Conservation (phyloP, 1,140 invertebrate species). For the Brachionus rotundiformis region DNA sequence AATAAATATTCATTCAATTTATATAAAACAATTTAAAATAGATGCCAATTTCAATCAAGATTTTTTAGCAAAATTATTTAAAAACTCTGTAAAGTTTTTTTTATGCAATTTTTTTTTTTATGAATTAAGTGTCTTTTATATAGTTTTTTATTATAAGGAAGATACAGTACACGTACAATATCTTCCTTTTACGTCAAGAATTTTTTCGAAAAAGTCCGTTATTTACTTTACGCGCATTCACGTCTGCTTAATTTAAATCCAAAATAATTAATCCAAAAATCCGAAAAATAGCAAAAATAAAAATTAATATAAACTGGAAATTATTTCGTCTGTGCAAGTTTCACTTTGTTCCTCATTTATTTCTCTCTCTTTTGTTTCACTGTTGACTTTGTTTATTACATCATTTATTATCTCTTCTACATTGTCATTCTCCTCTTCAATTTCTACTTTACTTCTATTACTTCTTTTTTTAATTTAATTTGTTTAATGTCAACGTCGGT, state of each 20-base stretch:
- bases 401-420: no score
- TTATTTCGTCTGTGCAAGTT: no score
- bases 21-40: slow-evolving; percentile 6
- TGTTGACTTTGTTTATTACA: no score
- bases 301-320: no score
- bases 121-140: not conserved
- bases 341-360: no score
- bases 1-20: slow-evolving; percentile 27
- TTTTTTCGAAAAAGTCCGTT: slow-evolving; percentile 19
- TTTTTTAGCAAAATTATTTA: not conserved
- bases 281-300: no score
- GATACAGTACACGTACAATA: not conserved
- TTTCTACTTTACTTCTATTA: no score
- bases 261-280: no score
- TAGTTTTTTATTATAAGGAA: slow-evolving; percentile 10
- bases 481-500: no score
- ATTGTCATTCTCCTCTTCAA: no score
- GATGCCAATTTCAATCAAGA: not conserved
- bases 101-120: slow-evolving; percentile 11
- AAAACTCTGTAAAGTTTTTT: not conserved
- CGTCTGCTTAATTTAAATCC: not conserved
- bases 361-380: no score
- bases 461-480: no score
- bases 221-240: not conserved
- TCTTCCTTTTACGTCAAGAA: slow-evolving; percentile 9